These are phyloP conservation scores for Mercenaria mercenaria DNA, from an alignment of 1,140 invertebrate genomes.

Conservation along the genomic window DNA sequence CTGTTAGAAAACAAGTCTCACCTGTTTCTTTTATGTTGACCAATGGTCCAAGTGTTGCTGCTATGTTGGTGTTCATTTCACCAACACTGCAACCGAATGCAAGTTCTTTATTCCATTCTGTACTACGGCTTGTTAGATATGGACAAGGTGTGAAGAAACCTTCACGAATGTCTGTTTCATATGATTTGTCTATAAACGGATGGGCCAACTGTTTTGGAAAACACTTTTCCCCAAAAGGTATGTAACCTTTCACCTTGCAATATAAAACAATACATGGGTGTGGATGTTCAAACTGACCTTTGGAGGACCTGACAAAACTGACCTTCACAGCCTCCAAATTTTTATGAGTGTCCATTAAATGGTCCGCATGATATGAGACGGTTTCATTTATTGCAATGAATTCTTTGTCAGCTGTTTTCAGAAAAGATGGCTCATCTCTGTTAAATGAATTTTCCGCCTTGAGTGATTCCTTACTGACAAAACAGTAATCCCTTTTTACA, in stretches of 20 bases:
- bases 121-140: neutral
- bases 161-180: neutral
- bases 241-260: neutral
- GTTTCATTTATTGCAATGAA: neutral
- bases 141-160: neutral
- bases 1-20: neutral
- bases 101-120: neutral
- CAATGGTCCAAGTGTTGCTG: neutral
- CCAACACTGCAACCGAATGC: neutral
- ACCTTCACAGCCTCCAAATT: neutral
- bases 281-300: neutral
- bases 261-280: neutral
- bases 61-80: neutral
- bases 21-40: neutral
- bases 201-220: neutral
- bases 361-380: neutral
- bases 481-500: neutral
- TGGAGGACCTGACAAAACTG: neutral
- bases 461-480: neutral
- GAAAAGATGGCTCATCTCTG: neutral
- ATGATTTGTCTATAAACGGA: neutral
- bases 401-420: neutral
- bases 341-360: neutral
- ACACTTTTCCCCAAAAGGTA: neutral
- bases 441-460: neutral